phyloP scores from a whole-genome alignment of 2,888 invertebrate species.

The Panopea generosa region DNA sequence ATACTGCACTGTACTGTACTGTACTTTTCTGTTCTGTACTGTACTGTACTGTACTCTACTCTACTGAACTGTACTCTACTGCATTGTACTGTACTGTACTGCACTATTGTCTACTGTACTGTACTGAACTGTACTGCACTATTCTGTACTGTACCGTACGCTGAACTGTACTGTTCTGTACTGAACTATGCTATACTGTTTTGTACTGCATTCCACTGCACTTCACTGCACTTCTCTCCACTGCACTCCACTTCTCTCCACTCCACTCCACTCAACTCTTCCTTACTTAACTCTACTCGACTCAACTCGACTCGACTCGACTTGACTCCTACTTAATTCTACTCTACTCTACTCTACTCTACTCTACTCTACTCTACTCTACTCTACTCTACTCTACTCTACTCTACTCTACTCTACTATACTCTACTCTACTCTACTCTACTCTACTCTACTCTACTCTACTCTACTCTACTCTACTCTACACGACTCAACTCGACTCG shows the following conservation, averaged over 20 bases:
- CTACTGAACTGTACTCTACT: too few relatives aligned
- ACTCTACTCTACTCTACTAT: conserved; percentile 17
- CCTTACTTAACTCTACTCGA: not conserved
- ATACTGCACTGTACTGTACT: too few relatives aligned
- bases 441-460: not conserved
- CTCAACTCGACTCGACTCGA: not conserved
- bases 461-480: not conserved
- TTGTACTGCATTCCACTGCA: not conserved
- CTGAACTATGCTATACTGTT: too few relatives aligned
- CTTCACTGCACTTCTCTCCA: not conserved
- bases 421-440: not conserved
- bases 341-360: not conserved
- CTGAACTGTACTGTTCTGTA: too few relatives aligned
- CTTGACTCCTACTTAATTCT: not conserved
- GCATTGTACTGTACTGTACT: too few relatives aligned
- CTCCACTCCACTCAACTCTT: not conserved
- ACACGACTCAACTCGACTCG: not conserved
- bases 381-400: conserved; percentile 13
- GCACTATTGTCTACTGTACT: too few relatives aligned
- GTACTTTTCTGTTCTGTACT: too few relatives aligned
- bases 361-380: conserved; percentile 10
- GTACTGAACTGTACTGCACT: too few relatives aligned
- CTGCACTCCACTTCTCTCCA: not conserved
- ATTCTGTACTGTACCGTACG: too few relatives aligned
- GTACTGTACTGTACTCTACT: too few relatives aligned